These are phyloP conservation scores for Andrena dorsata DNA, from an alignment of 2,888 invertebrate genomes.

Conservation along the genomic window DNA sequence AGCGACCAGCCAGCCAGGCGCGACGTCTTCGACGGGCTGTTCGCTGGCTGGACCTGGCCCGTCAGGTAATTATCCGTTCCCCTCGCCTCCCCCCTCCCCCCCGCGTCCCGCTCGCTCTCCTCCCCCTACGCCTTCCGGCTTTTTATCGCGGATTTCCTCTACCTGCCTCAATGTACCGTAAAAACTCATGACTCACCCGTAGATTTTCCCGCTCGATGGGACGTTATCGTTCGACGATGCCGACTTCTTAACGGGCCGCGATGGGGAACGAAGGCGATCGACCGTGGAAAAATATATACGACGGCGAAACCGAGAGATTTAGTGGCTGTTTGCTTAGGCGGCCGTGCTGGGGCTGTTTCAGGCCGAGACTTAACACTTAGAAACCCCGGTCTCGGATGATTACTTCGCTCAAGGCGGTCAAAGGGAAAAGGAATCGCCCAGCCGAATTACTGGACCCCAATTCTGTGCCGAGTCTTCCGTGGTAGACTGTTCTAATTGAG, in stretches of 20 bases:
- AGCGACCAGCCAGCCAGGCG: neutral
- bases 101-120: neutral
- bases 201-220: constrained; percentile 64
- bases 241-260: constrained; percentile 45
- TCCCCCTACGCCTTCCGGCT: constrained; percentile 17
- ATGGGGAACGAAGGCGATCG: constrained; percentile 16
- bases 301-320: constrained; percentile 25
- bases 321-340: neutral
- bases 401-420: neutral
- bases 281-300: constrained; percentile 28
- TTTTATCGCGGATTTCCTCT: constrained; percentile 42
- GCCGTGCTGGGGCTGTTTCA: too few relatives aligned
- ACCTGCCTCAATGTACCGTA: constrained; percentile 61
- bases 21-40: constrained; percentile 47
- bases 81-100: constrained; percentile 22
- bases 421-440: neutral
- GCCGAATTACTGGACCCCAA: neutral
- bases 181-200: constrained; percentile 65
- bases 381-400: neutral
- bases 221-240: constrained; percentile 63
- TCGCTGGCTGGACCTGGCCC: constrained; percentile 21
- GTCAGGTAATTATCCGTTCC: constrained; percentile 63
- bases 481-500: constrained; percentile 38
- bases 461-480: constrained; percentile 15
- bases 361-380: neutral